A percentile compares a stretch with the other conserved stretches of the same genome.
phyloP scores from a whole-genome alignment of 2,113 vertebrate species.

The Suricata suricatta region DNA sequence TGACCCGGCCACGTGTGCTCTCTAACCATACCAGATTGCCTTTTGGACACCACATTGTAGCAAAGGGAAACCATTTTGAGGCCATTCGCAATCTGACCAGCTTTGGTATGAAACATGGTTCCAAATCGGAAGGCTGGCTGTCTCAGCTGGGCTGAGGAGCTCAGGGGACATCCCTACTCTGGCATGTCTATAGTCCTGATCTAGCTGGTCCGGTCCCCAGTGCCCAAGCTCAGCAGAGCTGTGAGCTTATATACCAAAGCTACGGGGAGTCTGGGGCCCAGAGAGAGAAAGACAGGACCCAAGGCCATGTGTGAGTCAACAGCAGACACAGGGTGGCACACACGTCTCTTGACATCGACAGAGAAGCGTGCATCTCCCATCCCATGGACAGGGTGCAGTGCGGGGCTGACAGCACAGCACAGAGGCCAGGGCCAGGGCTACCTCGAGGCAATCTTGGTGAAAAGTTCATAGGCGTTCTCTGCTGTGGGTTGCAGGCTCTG shows the following conservation, averaged over 20 bases:
- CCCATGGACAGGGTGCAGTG: fast-evolving
- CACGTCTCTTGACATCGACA: background rate
- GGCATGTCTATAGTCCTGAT: background rate
- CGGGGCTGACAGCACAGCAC: fast-evolving
- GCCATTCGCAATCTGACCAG: background rate
- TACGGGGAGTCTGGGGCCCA: background rate
- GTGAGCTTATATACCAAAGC: background rate
- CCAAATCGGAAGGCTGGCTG: background rate
- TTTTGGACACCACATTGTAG: background rate
- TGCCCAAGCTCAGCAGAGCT: background rate
- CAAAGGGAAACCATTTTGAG: background rate
- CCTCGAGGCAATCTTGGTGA: slow-evolving; percentile 88
- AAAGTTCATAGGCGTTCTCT: slow-evolving; percentile 83
- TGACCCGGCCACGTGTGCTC: background rate
- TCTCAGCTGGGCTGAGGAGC: background rate
- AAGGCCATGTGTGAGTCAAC: background rate
- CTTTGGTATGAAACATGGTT: background rate
- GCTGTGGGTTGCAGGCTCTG: slow-evolving; percentile 82
- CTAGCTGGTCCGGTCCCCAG: background rate
- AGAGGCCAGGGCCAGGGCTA: background rate
- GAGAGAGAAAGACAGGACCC: background rate
- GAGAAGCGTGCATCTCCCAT: background rate
- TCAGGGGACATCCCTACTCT: background rate
- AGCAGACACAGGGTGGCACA: background rate
- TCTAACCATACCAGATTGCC: background rate